phyloP scores from a whole-genome alignment of 2,888 invertebrate genomes.

The Catocala nupta region DNA sequence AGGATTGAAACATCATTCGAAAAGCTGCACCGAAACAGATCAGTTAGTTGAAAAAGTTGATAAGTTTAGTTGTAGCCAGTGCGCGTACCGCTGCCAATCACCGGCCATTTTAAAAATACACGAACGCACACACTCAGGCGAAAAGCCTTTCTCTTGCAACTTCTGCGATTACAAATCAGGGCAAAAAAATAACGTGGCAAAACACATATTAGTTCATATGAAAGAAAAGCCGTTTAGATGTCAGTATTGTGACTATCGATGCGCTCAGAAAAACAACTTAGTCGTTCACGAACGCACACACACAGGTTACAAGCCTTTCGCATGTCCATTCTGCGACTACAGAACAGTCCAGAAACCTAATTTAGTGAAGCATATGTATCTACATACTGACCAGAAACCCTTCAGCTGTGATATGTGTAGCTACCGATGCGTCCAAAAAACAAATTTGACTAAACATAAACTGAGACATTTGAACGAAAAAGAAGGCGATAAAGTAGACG shows the following conservation, averaged over 20 bases:
- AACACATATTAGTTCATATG: slow-evolving; percentile 85
- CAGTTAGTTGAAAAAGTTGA: slow-evolving; percentile 68
- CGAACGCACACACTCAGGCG: slow-evolving; percentile 81
- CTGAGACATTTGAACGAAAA: slow-evolving; percentile 80
- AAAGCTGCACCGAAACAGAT: slow-evolving; percentile 60
- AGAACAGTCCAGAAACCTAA: slow-evolving; percentile 84
- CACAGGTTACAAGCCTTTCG: slow-evolving; percentile 84
- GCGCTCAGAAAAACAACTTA: slow-evolving; percentile 84
- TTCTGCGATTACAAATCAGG: slow-evolving; percentile 85
- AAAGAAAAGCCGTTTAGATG: slow-evolving; percentile 84
- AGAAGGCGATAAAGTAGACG: slow-evolving; percentile 66
- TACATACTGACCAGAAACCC: slow-evolving; percentile 83
- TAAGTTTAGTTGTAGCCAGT: slow-evolving; percentile 78
- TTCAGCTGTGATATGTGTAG: slow-evolving; percentile 83
- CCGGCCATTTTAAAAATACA: slow-evolving; percentile 84
- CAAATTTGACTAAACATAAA: slow-evolving; percentile 82
- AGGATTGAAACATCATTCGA: slow-evolving; percentile 76
- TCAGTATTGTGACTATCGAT: slow-evolving; percentile 83
- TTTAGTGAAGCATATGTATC: slow-evolving; percentile 84
- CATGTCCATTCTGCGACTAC: slow-evolving; percentile 82
- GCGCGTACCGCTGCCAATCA: slow-evolving; percentile 82
- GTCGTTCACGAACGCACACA: slow-evolving; percentile 84
- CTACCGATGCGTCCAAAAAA: slow-evolving; percentile 83
- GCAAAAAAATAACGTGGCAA: slow-evolving; percentile 84
- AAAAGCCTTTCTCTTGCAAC: slow-evolving; percentile 81